Base-by-base conservation (phyloP, 2,113 vertebrate genomes). In the Aldabrachelys gigantea region DNA sequence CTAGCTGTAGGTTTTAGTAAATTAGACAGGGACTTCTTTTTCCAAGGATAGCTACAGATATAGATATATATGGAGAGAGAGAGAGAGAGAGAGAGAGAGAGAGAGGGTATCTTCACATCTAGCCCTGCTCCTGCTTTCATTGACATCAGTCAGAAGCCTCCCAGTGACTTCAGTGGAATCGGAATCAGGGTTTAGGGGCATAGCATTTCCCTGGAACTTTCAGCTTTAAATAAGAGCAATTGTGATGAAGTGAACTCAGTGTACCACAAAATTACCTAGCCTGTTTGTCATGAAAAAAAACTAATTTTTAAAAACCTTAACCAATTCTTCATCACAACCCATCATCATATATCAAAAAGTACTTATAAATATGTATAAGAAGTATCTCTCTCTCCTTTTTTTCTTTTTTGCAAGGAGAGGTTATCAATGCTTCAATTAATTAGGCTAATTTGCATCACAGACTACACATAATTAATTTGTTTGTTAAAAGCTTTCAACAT, bases 381-480 rank as follows among this genome's bases (percentile, higher is more conserved):
- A 5, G 95, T 85, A 92, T 91, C 84, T 97, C 95, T 97, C 97
- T 92, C 90, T 90, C 80, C 92, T 84, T 92, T 95, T 88, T 94
- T 93, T 50, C 80, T 91, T 94, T 80, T 72, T 94, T 88, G 78
- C 95, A 82, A 86, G 80, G 92, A 97, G 94, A 97, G 96, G 91
- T 96, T 98, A 98, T 98, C 97, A 95, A 97, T 98, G 98, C 98
- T 98, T 97, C 97, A 97, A 98, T 97, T 98, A 98, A 98, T 98
- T 98, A 98, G 97, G 94, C 97, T 99, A 94, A 98, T 98, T 98
- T 98, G 98, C 98, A 98, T 98, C 94, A 88, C 87, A 98, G 93
- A 97, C 97, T 97, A 97, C 89, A 98, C 97, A 98, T 99, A 98
- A 98, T 98, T 98, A 98, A 98, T 98, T 98, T 98, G 98, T 98